Conservation (phyloP, 2,797 vertebrate genomes). For the Manis javanica region DNA sequence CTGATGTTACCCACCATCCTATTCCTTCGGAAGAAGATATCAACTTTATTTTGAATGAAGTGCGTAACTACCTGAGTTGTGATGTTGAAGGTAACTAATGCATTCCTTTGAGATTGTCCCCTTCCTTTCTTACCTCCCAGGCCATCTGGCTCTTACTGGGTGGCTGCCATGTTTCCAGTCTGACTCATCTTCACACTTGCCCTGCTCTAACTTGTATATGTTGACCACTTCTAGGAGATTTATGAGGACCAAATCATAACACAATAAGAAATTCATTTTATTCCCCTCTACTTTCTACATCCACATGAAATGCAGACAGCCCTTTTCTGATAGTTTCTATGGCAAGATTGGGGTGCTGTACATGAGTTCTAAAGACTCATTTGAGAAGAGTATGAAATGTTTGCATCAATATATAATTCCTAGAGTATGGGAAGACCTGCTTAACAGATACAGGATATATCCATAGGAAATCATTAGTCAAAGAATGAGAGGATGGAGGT, state of each 20-base stretch:
- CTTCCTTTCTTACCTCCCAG: neutral
- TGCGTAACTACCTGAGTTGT: constrained; percentile 95
- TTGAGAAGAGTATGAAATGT: neutral
- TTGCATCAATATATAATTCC: neutral
- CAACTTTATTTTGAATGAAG: constrained; percentile 97
- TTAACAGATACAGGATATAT: neutral
- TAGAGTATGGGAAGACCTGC: neutral
- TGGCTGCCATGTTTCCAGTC: neutral
- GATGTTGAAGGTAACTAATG: constrained; percentile 94
- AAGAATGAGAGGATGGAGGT: neutral
- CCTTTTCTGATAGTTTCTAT: constrained; percentile 8
- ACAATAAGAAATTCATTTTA: neutral
- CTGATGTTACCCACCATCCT: constrained; percentile 93
- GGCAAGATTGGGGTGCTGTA: neutral
- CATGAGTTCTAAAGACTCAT: neutral
- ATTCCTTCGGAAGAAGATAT: constrained; percentile 97
- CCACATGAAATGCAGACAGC: neutral
- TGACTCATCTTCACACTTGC: neutral
- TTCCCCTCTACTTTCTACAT: neutral
- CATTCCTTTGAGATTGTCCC: neutral
- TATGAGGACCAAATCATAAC: neutral
- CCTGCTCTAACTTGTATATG: neutral
- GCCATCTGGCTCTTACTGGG: neutral
- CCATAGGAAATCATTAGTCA: neutral
- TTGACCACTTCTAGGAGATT: neutral